These are phyloP conservation scores for Microctonus aethiopoides DNA, from an alignment of 2,888 invertebrate genomes.

Conservation along the genomic window DNA sequence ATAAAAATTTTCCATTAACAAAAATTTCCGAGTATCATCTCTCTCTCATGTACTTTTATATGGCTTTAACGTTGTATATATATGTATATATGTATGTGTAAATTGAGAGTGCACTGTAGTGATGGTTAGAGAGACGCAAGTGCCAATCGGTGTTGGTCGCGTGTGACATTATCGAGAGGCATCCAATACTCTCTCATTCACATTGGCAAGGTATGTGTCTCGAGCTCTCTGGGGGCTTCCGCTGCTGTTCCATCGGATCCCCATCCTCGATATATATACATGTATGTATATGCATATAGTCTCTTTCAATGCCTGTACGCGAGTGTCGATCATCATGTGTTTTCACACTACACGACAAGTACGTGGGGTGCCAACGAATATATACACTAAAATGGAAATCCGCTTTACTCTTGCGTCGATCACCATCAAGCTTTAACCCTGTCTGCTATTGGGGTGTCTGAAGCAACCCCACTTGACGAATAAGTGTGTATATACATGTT, in stretches of 20 bases:
- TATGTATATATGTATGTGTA: background rate
- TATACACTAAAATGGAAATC: slow-evolving; percentile 8
- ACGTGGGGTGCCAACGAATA: slow-evolving; percentile 7
- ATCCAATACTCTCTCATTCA: slow-evolving; percentile 43
- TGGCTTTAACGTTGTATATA: background rate
- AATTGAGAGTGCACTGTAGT: background rate
- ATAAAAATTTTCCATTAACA: background rate
- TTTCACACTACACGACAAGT: slow-evolving; percentile 15
- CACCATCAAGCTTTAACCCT: slow-evolving; percentile 48
- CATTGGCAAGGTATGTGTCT: slow-evolving; percentile 2
- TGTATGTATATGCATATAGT: background rate
- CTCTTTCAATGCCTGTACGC: background rate
- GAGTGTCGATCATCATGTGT: slow-evolving; percentile 24
- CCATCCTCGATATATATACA: background rate
- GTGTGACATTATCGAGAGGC: slow-evolving; percentile 50
- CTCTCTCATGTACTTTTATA: background rate
- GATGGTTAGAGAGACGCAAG: slow-evolving; percentile 38
- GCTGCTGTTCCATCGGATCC: background rate
- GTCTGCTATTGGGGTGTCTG: slow-evolving; percentile 58
- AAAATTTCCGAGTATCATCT: background rate
- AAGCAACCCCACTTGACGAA: slow-evolving; percentile 54
- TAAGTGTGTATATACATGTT: background rate
- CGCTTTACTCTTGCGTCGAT: slow-evolving; percentile 41
- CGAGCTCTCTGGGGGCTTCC: slow-evolving; percentile 36
- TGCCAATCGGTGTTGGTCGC: slow-evolving; percentile 40